Percentiles rank a stretch among this genome's conserved stretches.
Conservation (phyloP, 2,797 vertebrate species). For the Benthosema pterotum region DNA sequence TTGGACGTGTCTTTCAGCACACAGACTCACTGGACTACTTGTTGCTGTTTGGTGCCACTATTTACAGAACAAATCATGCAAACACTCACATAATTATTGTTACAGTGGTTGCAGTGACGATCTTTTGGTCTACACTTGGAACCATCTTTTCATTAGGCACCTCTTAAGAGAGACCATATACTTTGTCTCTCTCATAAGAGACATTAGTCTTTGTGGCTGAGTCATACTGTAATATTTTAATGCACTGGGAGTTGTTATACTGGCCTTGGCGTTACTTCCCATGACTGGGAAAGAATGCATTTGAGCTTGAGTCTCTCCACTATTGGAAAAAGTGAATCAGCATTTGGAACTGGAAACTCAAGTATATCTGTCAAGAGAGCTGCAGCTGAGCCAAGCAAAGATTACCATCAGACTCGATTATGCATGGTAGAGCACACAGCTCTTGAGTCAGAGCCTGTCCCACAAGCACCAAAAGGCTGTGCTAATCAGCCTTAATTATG, state of each 20-base stretch:
- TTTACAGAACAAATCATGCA: too few relatives aligned
- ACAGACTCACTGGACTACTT: too few relatives aligned
- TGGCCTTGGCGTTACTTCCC: conserved; percentile 14
- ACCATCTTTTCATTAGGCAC: not conserved
- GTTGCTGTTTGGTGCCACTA: too few relatives aligned
- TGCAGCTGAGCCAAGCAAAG: conserved; percentile 8
- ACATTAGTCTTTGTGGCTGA: not conserved
- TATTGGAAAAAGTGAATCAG: conserved; percentile 39
- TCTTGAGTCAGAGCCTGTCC: conserved; percentile 20
- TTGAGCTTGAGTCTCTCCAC: too few relatives aligned
- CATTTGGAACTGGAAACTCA: conserved; percentile 30
- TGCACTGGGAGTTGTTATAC: conserved; percentile 8
- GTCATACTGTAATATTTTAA: conserved; percentile 15
- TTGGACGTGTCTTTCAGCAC: too few relatives aligned
- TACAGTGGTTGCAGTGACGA: not conserved
- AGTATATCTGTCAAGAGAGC: conserved; percentile 6
- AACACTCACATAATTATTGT: too few relatives aligned
- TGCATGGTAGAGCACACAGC: conserved; percentile 38
- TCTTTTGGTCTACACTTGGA: not conserved
- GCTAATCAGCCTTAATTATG: conserved; percentile 52
- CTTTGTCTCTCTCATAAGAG: conserved; percentile 10
- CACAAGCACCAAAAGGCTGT: conserved; percentile 28
- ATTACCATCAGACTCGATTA: conserved; percentile 49
- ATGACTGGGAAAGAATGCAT: conserved; percentile 11
- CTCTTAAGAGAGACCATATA: conserved; percentile 5